Percentiles rank a stretch among this genome's conserved stretches.
phyloP scores from a whole-genome alignment of 2,888 invertebrate genomes.

The Cremastobaeus sp. region DNA sequence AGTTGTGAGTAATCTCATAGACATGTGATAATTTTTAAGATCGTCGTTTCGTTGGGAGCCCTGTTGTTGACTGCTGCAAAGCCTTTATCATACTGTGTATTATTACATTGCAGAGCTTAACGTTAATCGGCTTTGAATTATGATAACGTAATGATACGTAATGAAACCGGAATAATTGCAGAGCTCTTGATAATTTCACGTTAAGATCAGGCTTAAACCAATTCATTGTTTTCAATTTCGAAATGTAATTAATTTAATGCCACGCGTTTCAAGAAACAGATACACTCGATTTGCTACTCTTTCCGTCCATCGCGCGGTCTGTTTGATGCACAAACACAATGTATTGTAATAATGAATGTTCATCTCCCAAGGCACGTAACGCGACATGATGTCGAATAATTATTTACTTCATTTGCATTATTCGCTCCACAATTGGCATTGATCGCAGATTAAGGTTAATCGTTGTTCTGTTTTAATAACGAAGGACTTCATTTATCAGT shows the following conservation, averaged over 20 bases:
- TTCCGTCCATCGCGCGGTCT: constrained; percentile 7
- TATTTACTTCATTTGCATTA: constrained; percentile 13
- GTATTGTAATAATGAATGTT: constrained; percentile 14
- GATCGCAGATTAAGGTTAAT: too few species aligned
- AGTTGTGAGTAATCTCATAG: not conserved
- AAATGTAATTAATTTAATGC: constrained; percentile 45
- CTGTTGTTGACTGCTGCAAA: constrained; percentile 41
- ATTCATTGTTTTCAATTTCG: constrained; percentile 11
- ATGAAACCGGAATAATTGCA: constrained; percentile 46
- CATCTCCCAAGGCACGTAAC: constrained; percentile 14
- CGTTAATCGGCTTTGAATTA: constrained; percentile 58
- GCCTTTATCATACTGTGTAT: constrained; percentile 37
- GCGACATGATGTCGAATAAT: constrained; percentile 25
- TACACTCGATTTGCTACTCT: constrained; percentile 6
- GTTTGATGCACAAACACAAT: constrained; percentile 22
- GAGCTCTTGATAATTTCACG: constrained; percentile 41
- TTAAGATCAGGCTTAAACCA: constrained; percentile 41
- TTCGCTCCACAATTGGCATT: too few species aligned
- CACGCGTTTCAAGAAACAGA: constrained; percentile 11
- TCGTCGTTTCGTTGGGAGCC: constrained; percentile 36
- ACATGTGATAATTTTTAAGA: constrained; percentile 22
- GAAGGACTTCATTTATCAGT: too few species aligned
- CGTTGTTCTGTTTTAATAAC: too few species aligned
- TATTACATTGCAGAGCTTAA: constrained; percentile 36
- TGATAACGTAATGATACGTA: constrained; percentile 54